phyloP scores from a whole-genome alignment of 2,888 invertebrate species.

The Aphidoletes aphidimyza region DNA sequence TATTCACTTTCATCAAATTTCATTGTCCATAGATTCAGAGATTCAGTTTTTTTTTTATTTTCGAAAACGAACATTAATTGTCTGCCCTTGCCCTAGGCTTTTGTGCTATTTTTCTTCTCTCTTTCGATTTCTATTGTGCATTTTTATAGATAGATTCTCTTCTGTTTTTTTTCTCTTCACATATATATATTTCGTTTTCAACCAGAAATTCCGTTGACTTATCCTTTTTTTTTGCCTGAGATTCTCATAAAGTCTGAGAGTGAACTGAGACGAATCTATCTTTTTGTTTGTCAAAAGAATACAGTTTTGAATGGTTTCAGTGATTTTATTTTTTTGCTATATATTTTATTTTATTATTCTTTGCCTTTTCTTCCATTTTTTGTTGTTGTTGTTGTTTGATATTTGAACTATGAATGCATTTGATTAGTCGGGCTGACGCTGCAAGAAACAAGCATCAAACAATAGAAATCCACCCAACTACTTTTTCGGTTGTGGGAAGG shows the following conservation, averaged over 20 bases:
- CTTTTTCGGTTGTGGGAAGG: not conserved
- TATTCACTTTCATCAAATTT: not conserved
- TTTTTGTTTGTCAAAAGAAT: slow-evolving; percentile 16
- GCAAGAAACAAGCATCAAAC: slow-evolving; percentile 11
- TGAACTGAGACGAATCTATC: slow-evolving; percentile 46
- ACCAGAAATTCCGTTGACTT: slow-evolving; percentile 40
- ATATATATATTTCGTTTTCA: not conserved
- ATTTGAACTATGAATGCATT: slow-evolving; percentile 4
- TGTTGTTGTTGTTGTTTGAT: not conserved
- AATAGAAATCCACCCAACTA: not conserved
- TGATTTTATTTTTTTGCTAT: not conserved
- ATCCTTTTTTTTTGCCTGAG: slow-evolving; percentile 11
- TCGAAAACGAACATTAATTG: not conserved
- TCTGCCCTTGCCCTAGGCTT: not conserved
- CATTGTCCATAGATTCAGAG: not conserved
- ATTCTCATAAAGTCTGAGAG: not conserved
- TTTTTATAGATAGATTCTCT: not conserved
- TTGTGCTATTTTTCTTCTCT: not conserved
- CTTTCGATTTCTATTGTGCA: not conserved
- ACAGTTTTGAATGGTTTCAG: not conserved
- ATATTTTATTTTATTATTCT: not conserved
- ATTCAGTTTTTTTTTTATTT: too few species aligned
- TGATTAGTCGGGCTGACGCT: slow-evolving; percentile 42
- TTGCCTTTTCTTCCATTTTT: too few species aligned
- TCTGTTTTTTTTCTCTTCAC: not conserved